Percentiles rank a stretch among this genome's conserved stretches.
These are phyloP conservation scores for Simalia tracyae DNA, from an alignment of 2,797 vertebrate species.

Conservation along the genomic window DNA sequence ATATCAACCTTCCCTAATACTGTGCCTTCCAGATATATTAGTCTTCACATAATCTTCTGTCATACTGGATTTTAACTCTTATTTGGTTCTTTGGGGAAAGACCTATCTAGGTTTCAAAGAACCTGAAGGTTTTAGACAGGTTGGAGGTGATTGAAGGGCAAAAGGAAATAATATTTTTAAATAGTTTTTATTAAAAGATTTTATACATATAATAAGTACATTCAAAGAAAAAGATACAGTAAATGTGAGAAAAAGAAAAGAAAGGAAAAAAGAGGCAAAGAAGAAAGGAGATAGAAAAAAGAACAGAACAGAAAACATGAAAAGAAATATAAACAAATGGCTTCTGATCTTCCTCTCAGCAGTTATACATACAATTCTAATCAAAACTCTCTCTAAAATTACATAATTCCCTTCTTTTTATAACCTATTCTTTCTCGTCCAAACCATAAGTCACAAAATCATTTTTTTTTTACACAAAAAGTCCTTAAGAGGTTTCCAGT, in stretches of 20 bases:
- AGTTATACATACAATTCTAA: neutral
- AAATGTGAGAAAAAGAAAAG: neutral
- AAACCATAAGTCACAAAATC: too few species aligned
- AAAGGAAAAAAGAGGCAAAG: neutral
- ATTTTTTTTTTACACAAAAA: too few species aligned
- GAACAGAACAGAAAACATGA: neutral
- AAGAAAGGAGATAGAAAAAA: neutral
- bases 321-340: neutral
- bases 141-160: neutral
- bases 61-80: neutral
- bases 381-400: neutral
- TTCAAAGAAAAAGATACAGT: neutral
- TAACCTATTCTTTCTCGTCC: too few species aligned
- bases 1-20: neutral
- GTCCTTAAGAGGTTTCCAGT: too few species aligned
- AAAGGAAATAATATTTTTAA: slow-evolving; percentile 2
- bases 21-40: neutral
- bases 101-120: neutral
- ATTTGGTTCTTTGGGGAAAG: neutral
- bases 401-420: neutral
- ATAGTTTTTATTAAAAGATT: neutral
- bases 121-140: neutral
- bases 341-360: neutral
- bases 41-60: neutral
- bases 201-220: neutral